These are phyloP conservation scores for Eurytoma adleriae DNA, from an alignment of 2,888 invertebrate species.

Conservation along the genomic window DNA sequence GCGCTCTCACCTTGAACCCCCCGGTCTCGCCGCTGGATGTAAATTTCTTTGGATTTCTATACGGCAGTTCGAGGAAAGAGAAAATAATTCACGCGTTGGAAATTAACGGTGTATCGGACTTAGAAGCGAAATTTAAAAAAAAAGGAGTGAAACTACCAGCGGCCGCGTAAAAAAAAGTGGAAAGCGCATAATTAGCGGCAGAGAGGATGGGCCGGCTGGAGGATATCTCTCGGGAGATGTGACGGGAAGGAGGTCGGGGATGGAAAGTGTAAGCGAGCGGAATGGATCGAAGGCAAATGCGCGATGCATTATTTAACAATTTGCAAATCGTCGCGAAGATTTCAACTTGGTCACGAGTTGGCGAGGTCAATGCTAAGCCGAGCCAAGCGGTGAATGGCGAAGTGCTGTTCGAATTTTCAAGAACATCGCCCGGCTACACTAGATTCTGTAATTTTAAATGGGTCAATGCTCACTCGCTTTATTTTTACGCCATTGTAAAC, in stretches of 20 bases:
- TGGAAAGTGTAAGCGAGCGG: not conserved
- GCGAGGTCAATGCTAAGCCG: slow-evolving; percentile 55
- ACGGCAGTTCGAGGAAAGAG: no score
- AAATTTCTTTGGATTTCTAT: no score
- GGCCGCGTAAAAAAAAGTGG: not conserved
- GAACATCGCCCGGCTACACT: slow-evolving; percentile 24
- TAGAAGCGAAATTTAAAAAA: not conserved
- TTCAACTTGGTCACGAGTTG: slow-evolving; percentile 18
- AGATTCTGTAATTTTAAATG: slow-evolving; percentile 41
- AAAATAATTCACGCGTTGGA: no score
- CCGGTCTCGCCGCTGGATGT: no score
- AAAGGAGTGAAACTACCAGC: slow-evolving; percentile 12
- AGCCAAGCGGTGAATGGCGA: slow-evolving; percentile 37
- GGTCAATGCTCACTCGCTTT: slow-evolving; percentile 42
- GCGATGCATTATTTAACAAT: slow-evolving; percentile 47
- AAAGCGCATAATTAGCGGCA: not conserved
- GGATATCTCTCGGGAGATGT: not conserved
- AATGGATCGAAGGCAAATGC: slow-evolving; percentile 2
- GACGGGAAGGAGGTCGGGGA: not conserved
- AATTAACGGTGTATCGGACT: no score
- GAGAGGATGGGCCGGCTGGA: not conserved
- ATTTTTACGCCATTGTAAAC: not conserved
- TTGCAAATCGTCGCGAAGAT: slow-evolving; percentile 29
- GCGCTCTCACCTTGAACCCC: no score
- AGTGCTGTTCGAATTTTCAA: slow-evolving; percentile 49